These are phyloP conservation scores for Chymomyza fuscimana DNA, from an alignment of 2,888 invertebrate species.

Conservation along the genomic window DNA sequence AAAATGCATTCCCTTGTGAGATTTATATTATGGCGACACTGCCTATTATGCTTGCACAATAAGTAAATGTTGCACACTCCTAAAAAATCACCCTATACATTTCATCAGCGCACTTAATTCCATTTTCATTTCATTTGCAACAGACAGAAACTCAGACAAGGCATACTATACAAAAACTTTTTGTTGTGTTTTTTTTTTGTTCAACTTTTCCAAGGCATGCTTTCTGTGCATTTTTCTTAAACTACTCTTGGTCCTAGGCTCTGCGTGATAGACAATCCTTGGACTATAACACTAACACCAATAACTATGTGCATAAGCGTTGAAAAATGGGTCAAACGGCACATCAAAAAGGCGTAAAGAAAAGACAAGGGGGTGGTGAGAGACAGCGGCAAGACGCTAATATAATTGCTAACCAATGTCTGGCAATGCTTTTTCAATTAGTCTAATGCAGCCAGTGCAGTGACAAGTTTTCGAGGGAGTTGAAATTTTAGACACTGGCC, in stretches of 20 bases:
- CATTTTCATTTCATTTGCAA: constrained; percentile 66
- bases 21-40: too few species aligned
- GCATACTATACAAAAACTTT: background rate
- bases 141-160: background rate
- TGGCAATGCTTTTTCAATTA: constrained; percentile 23
- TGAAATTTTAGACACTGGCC: too few species aligned
- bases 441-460: constrained; percentile 11
- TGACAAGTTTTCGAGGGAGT: too few species aligned
- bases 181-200: constrained; percentile 44
- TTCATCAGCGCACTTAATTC: constrained; percentile 62
- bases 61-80: too few species aligned
- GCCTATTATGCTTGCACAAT: too few species aligned
- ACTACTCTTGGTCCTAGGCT: constrained; percentile 41
- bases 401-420: constrained; percentile 49
- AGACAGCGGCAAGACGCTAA: constrained; percentile 23
- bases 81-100: background rate
- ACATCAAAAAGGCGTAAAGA: background rate
- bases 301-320: constrained; percentile 8
- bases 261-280: too few species aligned
- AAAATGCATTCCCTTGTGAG: too few species aligned
- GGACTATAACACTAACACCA: background rate
- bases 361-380: background rate
- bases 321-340: constrained; percentile 49
- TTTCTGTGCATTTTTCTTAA: constrained; percentile 24
- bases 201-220: constrained; percentile 53